Base-by-base conservation (phyloP, 2,797 vertebrate species). In the Cynodonichthys magdalenae region DNA sequence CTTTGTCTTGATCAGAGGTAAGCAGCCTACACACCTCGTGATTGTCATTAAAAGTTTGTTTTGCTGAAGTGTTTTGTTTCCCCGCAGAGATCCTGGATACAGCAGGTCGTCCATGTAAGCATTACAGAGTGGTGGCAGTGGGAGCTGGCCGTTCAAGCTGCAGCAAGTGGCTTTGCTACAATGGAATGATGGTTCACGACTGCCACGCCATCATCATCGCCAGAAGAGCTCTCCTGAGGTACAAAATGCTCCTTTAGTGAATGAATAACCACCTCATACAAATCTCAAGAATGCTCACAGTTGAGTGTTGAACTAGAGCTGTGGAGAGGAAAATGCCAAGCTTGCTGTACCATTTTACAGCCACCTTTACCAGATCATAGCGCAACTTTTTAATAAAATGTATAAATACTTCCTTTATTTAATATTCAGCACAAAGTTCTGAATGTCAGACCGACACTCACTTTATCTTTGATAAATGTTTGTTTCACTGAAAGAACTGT, bases 161-260 rank as follows among this genome's bases (percentile, higher is more conserved):
- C 79, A 86, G 59, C 28, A 66, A 71, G 45, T 90, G 90, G 91
- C 88, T 92, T 19, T 75, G 84, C 79, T 94, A 80, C 84, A 89
- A 71, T 9, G 94, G 94, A 44, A 83, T 72, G 0, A 73, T 90
- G 68, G 80, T 94, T n/a, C 91, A 94, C 15, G 93, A 94, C 86
- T 91, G 92, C 66, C 92, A 94, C 0, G 89, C 88, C 64, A 81
- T 92, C 11, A n/a, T 93, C 66, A 85, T 90, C 1, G 93, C 92
- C 50, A 91, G 86, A 28, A 87, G 93, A 47, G 89, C 94, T 57
- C 90, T 94, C 10, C 77, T 86, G 20, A 92, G 94, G 94, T 94
- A 79, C 6, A n/a, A 19, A 53, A 50, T n/a, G 27, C 41, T 27
- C 9, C 9, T 53, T 58, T 18, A 24, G 14, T 41, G 10, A 5